phyloP scores from a whole-genome alignment of 2,888 invertebrate genomes.

The Molorchus minor region DNA sequence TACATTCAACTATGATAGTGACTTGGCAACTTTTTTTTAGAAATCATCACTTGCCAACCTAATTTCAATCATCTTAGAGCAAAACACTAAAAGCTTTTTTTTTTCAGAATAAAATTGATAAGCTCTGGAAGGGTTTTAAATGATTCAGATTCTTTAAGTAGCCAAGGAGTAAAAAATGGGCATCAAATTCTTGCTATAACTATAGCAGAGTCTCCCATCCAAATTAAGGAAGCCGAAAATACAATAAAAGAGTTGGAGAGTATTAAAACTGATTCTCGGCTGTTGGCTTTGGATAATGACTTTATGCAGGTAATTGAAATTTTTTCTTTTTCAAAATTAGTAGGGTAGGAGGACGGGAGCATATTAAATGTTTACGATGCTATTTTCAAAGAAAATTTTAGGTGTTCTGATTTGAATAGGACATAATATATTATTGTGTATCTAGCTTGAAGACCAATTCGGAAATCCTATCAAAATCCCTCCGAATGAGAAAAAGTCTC shows the following conservation, averaged over 20 bases:
- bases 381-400: no score
- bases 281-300: conserved; percentile 65
- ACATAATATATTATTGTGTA: conserved; percentile 30
- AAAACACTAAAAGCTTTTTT: no score
- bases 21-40: no score
- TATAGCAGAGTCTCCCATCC: conserved; percentile 54
- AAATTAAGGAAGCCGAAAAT: conserved; percentile 56
- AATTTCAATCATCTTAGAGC: no score
- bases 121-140: conserved; percentile 72
- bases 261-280: conserved; percentile 59
- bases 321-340: background rate
- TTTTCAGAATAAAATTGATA: conserved; percentile 73
- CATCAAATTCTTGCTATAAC: conserved; percentile 73
- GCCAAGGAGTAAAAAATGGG: conserved; percentile 75
- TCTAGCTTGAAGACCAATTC: conserved; percentile 78
- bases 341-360: background rate
- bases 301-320: conserved; percentile 66
- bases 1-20: no score
- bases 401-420: conserved; percentile 6
- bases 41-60: no score
- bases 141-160: conserved; percentile 63
- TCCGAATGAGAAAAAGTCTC: conserved; percentile 71
- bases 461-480: conserved; percentile 79
- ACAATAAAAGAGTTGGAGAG: conserved; percentile 56
- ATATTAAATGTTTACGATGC: no score